Conservation (phyloP, 2,113 vertebrate genomes). For the Otus sunia region DNA sequence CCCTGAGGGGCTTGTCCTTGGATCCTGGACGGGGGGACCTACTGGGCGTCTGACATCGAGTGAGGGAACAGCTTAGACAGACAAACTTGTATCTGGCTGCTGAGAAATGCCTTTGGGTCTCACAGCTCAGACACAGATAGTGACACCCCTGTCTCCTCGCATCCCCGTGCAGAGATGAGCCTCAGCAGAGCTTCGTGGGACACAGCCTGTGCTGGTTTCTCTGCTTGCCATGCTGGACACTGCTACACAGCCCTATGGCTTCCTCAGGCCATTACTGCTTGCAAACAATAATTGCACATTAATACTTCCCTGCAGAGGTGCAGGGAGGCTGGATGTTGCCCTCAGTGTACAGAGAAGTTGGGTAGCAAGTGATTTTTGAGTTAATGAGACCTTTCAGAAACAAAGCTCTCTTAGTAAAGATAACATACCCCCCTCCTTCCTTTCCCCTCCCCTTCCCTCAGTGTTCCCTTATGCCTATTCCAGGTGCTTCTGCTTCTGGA, state of each 20-base stretch:
- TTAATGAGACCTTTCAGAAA: background rate
- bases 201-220: background rate
- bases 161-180: background rate
- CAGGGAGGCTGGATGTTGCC: background rate
- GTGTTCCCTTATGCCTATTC: background rate
- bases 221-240: fast-evolving
- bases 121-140: background rate
- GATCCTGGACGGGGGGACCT: background rate
- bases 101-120: background rate
- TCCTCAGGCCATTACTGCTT: background rate
- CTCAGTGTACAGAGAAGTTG: background rate
- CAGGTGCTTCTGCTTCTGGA: conserved; percentile 47
- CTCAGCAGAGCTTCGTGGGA: background rate
- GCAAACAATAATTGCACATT: background rate
- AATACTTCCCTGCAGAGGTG: background rate
- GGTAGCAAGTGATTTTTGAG: background rate
- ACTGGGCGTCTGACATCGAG: background rate
- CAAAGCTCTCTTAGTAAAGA: background rate
- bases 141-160: background rate
- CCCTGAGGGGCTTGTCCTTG: background rate
- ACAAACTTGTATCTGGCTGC: background rate
- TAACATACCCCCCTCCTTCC: background rate
- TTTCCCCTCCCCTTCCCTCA: background rate
- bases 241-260: fast-evolving
- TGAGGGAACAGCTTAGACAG: background rate